Evolutionary conservation across 2,888 invertebrate species (phyloP).

Genomic region (Homarus gammarus): DNA sequence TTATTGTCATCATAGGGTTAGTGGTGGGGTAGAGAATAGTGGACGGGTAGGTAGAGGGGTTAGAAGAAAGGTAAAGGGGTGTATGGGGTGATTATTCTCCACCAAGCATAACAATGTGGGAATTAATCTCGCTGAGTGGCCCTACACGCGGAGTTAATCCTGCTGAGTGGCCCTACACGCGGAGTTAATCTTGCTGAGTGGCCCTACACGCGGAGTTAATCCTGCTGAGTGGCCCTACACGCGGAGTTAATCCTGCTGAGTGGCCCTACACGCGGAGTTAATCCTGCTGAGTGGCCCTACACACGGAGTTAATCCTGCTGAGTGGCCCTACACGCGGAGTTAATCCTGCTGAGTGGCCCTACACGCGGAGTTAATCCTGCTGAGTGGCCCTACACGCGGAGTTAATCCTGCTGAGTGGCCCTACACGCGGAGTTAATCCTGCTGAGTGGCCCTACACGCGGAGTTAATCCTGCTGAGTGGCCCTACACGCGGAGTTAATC

Average conservation of each 20-base stretch:
- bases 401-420: constrained; percentile 20
- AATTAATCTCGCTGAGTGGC: constrained; percentile 18
- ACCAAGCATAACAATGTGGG: neutral
- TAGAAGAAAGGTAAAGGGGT: too few species aligned
- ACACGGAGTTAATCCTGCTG: neutral
- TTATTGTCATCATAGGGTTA: too few species aligned
- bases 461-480: constrained; percentile 18
- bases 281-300: constrained; percentile 18
- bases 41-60: too few species aligned
- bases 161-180: too few species aligned
- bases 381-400: too few species aligned
- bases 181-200: constrained; percentile 18
- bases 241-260: neutral
- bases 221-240: constrained; percentile 15
- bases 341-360: constrained; percentile 18
- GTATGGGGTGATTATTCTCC: too few species aligned
- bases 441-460: too few species aligned
- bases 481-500: neutral
- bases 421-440: neutral
- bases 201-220: constrained; percentile 9
- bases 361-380: neutral
- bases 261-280: too few species aligned
- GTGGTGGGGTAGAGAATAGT: too few species aligned
- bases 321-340: too few species aligned
- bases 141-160: neutral